A percentile compares a stretch with the other conserved stretches of the same genome.
Conservation (phyloP, 2,888 invertebrate species). For the Sarcophaga carnaria region DNA sequence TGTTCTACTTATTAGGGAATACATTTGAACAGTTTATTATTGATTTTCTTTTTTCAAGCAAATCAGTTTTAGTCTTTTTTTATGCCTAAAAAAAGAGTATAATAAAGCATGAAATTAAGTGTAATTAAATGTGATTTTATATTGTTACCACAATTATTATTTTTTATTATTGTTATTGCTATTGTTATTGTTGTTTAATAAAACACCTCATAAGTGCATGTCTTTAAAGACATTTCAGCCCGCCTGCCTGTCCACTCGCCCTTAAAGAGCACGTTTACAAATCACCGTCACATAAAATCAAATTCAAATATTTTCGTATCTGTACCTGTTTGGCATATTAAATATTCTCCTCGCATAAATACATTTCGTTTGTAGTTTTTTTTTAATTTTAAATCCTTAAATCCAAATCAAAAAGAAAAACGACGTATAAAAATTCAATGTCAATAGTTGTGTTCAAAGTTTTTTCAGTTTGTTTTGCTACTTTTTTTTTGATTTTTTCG, state of each 20-base stretch:
- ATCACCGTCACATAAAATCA: conserved; percentile 27
- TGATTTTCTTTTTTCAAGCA: conserved; percentile 36
- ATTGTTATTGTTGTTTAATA: conserved; percentile 59
- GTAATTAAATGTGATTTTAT: conserved; percentile 38
- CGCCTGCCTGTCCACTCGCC: neutral
- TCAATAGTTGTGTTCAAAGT: conserved; percentile 70
- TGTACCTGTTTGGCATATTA: conserved; percentile 43
- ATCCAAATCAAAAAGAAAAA: conserved; percentile 34
- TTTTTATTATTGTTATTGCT: conserved; percentile 41
- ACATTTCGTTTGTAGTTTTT: neutral
- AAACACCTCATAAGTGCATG: conserved; percentile 69
- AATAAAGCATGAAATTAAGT: conserved; percentile 36
- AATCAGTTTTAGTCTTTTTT: neutral
- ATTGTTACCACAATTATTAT: neutral
- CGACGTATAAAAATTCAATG: conserved; percentile 69
- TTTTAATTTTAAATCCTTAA: conserved; percentile 41
- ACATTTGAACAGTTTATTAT: neutral
- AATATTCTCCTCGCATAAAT: conserved; percentile 36
- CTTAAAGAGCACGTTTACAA: conserved; percentile 10
- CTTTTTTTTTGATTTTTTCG: conserved; percentile 31
- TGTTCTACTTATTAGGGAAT: conserved; percentile 11
- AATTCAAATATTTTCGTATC: conserved; percentile 7
- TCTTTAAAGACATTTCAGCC: neutral
- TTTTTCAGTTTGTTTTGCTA: conserved; percentile 41
- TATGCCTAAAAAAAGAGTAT: neutral